Conservation (phyloP, 2,888 invertebrate species). For the Lissocephala sabroskyi region DNA sequence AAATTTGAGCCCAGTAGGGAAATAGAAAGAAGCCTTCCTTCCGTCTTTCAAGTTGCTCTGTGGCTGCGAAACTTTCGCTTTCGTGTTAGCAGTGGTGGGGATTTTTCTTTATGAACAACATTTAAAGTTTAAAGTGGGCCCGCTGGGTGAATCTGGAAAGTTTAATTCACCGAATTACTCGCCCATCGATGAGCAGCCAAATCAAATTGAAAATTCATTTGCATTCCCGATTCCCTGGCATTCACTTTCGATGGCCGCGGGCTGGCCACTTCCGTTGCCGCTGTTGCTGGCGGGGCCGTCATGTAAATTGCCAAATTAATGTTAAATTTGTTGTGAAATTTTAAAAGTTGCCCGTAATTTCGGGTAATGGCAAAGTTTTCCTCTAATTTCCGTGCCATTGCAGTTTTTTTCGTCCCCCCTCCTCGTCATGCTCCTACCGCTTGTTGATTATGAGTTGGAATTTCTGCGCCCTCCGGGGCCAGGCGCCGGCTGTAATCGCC, state of each 20-base stretch:
- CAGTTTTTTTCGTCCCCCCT: conserved; percentile 18
- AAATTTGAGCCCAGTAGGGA: too few species aligned
- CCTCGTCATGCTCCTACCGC: too few species aligned
- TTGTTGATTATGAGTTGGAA: too few species aligned
- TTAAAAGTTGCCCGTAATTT: conserved; percentile 24
- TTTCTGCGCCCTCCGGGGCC: too few species aligned
- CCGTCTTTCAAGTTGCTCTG: too few species aligned
- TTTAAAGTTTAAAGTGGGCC: too few species aligned
- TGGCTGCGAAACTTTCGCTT: too few species aligned
- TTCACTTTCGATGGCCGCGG: conserved; percentile 1
- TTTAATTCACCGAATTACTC: not conserved
- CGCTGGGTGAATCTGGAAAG: too few species aligned
- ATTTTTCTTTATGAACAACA: too few species aligned
- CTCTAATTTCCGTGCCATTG: conserved; percentile 22
- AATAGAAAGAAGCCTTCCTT: too few species aligned
- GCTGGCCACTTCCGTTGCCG: conserved; percentile 7
- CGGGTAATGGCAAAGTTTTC: conserved; percentile 48
- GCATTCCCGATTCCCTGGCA: not conserved
- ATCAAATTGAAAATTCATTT: conserved; percentile 53
- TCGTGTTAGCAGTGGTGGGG: too few species aligned
- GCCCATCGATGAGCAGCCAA: conserved; percentile 5
- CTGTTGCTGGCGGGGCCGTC: conserved; percentile 13
- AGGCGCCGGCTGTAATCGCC: too few species aligned
- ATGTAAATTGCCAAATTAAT: conserved; percentile 53
- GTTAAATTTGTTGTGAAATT: conserved; percentile 58